These are phyloP conservation scores for Zaprionus lineosus DNA, from an alignment of 2,888 invertebrate genomes.

Conservation along the genomic window DNA sequence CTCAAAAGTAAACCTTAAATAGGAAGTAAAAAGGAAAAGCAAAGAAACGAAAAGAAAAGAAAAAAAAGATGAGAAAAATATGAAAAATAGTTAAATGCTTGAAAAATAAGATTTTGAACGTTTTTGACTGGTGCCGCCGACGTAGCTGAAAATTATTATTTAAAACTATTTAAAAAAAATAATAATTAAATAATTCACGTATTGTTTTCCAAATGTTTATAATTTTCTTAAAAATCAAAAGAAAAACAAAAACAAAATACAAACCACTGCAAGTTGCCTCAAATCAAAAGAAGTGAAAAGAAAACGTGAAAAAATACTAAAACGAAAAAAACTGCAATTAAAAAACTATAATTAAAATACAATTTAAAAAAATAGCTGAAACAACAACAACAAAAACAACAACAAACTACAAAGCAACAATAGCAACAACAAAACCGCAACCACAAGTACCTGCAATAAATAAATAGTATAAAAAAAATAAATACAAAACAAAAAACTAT, in stretches of 20 bases:
- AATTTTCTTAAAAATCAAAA: slow-evolving; percentile 3
- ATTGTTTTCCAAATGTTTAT: slow-evolving; percentile 19
- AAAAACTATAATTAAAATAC: slow-evolving; percentile 29
- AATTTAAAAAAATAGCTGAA: slow-evolving; percentile 45
- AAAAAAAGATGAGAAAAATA: slow-evolving; percentile 12
- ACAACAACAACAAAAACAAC: slow-evolving; percentile 32
- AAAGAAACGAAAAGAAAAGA: slow-evolving; percentile 21
- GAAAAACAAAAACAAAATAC: neutral
- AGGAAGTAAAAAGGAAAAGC: slow-evolving; percentile 4
- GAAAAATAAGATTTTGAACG: slow-evolving; percentile 79
- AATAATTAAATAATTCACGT: slow-evolving; percentile 8
- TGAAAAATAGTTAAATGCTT: slow-evolving; percentile 31
- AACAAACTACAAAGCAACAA: slow-evolving; percentile 72
- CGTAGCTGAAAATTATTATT: slow-evolving; percentile 46
- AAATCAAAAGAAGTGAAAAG: slow-evolving; percentile 44
- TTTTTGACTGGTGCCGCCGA: slow-evolving; percentile 81
- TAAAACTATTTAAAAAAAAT: slow-evolving; percentile 26
- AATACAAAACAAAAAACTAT: slow-evolving; percentile 39
- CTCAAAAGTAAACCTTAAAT: too few species aligned
- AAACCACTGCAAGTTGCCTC: slow-evolving; percentile 57
- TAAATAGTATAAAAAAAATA: slow-evolving; percentile 67
- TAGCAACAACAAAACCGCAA: slow-evolving; percentile 80
- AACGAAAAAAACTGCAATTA: slow-evolving; percentile 28
- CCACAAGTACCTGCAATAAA: slow-evolving; percentile 83
- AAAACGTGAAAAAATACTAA: slow-evolving; percentile 13